Percentiles rank a stretch among this genome's conserved stretches.
Conservation (phyloP, 2,797 vertebrate species). For the Threskiornis aethiopicus region DNA sequence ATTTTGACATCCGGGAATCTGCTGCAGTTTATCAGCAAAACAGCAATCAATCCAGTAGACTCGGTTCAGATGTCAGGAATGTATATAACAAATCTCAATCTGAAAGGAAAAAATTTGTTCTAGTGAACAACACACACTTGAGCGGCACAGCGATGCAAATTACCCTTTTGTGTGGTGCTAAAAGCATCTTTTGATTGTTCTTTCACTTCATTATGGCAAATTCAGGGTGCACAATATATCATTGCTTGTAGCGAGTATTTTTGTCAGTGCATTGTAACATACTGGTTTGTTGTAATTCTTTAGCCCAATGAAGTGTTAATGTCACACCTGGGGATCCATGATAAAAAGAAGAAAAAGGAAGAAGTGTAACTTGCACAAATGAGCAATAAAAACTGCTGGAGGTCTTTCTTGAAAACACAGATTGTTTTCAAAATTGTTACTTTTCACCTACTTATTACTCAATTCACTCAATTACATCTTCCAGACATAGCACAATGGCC, state of each 20-base stretch:
- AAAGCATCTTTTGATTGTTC: neutral
- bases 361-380: neutral
- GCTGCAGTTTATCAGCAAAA: neutral
- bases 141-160: neutral
- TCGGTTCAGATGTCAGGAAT: neutral
- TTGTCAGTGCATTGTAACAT: neutral
- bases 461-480: neutral
- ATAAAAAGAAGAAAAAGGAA: neutral
- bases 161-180: neutral
- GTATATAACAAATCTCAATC: neutral
- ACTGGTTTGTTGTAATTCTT: neutral
- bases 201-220: neutral
- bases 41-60: neutral
- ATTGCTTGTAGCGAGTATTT: neutral
- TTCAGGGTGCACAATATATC: neutral
- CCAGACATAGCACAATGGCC: neutral
- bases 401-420: neutral
- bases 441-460: slow-evolving; percentile 4
- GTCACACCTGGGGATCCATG: neutral
- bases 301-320: neutral
- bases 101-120: slow-evolving; percentile 22
- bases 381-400: slow-evolving; percentile 8
- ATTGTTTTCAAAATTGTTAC: neutral
- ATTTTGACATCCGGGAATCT: neutral
- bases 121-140: neutral